Base-by-base conservation (phyloP, 2,888 invertebrate genomes). In the Acleris emargana region DNA sequence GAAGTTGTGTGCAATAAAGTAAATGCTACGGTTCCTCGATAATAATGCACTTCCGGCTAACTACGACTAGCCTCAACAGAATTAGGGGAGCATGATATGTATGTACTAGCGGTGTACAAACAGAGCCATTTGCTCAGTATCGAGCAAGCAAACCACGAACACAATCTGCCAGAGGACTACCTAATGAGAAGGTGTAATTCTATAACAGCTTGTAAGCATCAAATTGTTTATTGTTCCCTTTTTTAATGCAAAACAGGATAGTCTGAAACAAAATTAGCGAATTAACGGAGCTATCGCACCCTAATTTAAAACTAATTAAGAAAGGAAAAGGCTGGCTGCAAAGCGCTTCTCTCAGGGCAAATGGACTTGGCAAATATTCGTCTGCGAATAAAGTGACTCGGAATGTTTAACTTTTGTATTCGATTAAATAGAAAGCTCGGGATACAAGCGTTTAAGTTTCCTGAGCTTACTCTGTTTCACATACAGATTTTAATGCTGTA, bases 301-400 rank as follows among this genome's bases (percentile, higher is more conserved):
- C 86, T 87, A 89, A 91, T 91, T 90, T 86, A 86, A 88, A 90
- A 89, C 89, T 89, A 89, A 91, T 91, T 91, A 90, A 82, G 81
- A 84, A 88, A 87, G 86, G 89, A 88, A 87, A 90, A 87, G 80
- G 87, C 82, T 83, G 80, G 81, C 82, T 82, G 78, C 78, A 79
- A 87, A 88, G 87, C 85, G 83, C 88, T 87, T 86, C 84, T 87
- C 84, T 80, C 84, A 77, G 78, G 83, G 84, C 81, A 89, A 91
- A 90, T 88, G 86, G 83, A 88, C 87, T 87, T 86, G 78, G 81
- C 84, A 87, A 88, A 90, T 86, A 88, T 88, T 87, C 84, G 75
- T 77, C 72, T 69, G 79, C 78, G 86, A 81, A 84, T 83, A 82
- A 86, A 89, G 83, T 86, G 87, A 86, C 85, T 87, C 78, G 79